These are phyloP conservation scores for Kobus ellipsiprymnus DNA, from an alignment of 2,113 vertebrate genomes.

Conservation along the genomic window DNA sequence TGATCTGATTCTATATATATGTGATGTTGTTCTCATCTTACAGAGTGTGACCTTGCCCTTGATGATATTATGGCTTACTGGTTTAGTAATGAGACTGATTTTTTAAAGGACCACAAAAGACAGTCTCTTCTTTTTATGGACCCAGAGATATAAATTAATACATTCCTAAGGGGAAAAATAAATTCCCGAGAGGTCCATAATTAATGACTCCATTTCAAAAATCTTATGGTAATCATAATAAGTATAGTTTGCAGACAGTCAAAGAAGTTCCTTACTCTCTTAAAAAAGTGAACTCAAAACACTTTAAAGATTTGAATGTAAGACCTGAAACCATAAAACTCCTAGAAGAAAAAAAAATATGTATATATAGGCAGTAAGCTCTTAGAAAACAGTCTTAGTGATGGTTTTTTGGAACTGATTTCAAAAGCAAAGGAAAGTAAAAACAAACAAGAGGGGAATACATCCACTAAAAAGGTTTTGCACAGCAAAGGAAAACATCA, in stretches of 20 bases:
- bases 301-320: not conserved
- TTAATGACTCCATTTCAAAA: not conserved
- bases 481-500: not conserved
- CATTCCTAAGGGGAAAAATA: not conserved
- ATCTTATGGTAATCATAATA: accelerated
- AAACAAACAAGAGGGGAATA: not conserved
- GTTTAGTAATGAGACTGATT: not conserved
- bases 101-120: not conserved
- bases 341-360: not conserved
- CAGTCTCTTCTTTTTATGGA: not conserved
- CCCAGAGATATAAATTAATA: not conserved
- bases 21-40: not conserved
- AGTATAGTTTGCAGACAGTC: not conserved
- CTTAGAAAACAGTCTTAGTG: not conserved
- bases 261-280: not conserved
- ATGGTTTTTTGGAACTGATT: not conserved
- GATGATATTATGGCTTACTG: accelerated
- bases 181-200: not conserved
- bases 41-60: not conserved
- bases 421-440: not conserved
- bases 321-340: not conserved
- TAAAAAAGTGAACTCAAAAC: not conserved
- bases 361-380: not conserved
- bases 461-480: not conserved
- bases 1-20: not conserved